Conservation (phyloP, 2,888 invertebrate genomes). For the Sceliomorpha sp. region DNA sequence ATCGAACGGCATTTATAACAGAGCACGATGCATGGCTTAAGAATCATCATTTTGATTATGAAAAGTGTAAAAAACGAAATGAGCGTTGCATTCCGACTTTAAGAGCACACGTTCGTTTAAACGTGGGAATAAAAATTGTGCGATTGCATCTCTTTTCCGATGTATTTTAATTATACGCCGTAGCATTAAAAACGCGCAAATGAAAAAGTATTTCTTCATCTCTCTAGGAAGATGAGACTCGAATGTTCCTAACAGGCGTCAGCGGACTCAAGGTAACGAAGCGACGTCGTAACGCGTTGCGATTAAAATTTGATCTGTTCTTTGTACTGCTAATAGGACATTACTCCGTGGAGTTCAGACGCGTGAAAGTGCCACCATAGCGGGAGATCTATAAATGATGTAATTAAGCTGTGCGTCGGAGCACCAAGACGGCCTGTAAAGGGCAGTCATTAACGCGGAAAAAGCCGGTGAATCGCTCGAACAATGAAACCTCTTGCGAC, state of each 20-base stretch:
- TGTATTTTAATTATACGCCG: constrained; percentile 19
- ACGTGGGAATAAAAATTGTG: constrained; percentile 12
- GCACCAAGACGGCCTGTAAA: constrained; percentile 62
- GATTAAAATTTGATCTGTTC: constrained; percentile 71
- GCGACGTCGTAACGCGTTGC: constrained; percentile 54
- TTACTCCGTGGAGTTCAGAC: constrained; percentile 58
- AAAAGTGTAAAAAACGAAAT: constrained; percentile 20
- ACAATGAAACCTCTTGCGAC: constrained; percentile 65
- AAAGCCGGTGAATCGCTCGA: constrained; percentile 62
- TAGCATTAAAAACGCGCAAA: neutral
- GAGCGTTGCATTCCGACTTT: too few species aligned
- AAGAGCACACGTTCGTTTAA: too few species aligned
- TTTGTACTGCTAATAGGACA: constrained; percentile 72
- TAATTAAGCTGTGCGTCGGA: constrained; percentile 64
- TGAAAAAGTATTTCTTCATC: constrained; percentile 40
- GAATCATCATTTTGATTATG: too few species aligned
- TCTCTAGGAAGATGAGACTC: constrained; percentile 7
- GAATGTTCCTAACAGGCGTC: constrained; percentile 27
- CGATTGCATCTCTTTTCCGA: constrained; percentile 10
- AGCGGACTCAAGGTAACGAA: constrained; percentile 26
- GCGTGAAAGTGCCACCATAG: constrained; percentile 62
- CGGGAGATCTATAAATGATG: constrained; percentile 67
- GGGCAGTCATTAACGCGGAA: constrained; percentile 68
- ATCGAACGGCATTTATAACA: too few species aligned
- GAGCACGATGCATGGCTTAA: too few species aligned